Evolutionary conservation across 1,140 invertebrate genomes (phyloP).

Genomic region (Contarinia nasturtii): DNA sequence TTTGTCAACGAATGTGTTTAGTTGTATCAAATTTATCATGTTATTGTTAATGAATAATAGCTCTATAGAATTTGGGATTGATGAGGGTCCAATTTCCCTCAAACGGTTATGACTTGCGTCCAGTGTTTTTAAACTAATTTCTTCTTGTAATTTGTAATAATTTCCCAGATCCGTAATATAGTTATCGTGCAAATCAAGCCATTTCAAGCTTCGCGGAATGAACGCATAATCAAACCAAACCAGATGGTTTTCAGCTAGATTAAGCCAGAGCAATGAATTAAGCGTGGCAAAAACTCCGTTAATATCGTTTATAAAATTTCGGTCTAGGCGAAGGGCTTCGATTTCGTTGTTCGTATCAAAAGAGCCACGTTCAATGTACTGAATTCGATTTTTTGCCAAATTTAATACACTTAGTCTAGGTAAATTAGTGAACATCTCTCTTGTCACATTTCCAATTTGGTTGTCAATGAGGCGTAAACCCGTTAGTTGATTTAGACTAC

Average conservation of each 20-base stretch:
- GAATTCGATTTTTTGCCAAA: conserved; percentile 62
- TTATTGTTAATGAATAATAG: conserved; percentile 70
- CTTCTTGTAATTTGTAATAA: conserved; percentile 40
- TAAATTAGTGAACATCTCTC: conserved; percentile 46
- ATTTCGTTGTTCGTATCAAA: conserved; percentile 54
- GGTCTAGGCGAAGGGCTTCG: conserved; percentile 60
- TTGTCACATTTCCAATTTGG: conserved; percentile 54
- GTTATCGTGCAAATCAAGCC: conserved; percentile 69
- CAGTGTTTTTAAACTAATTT: conserved; percentile 42
- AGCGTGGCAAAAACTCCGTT: conserved; percentile 54
- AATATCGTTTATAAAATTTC: conserved; percentile 58
- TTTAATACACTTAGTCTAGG: conserved; percentile 59
- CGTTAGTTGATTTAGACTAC: conserved; percentile 52
- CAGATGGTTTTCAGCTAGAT: conserved; percentile 66
- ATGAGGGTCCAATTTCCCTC: conserved; percentile 41
- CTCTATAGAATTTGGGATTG: conserved; percentile 60
- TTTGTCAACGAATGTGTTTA: conserved; percentile 62
- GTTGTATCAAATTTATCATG: conserved; percentile 48
- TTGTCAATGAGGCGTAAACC: conserved; percentile 65
- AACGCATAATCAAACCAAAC: conserved; percentile 64
- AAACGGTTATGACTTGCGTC: conserved; percentile 67
- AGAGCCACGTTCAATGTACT: conserved; percentile 48
- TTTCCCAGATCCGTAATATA: conserved; percentile 54
- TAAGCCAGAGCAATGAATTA: conserved; percentile 57
- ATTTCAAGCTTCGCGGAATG: conserved; percentile 54